A percentile compares a stretch with the other conserved stretches of the same genome.
Evolutionary conservation across 2,888 invertebrate genomes (phyloP).

Genomic region (Abrostola triplasia): DNA sequence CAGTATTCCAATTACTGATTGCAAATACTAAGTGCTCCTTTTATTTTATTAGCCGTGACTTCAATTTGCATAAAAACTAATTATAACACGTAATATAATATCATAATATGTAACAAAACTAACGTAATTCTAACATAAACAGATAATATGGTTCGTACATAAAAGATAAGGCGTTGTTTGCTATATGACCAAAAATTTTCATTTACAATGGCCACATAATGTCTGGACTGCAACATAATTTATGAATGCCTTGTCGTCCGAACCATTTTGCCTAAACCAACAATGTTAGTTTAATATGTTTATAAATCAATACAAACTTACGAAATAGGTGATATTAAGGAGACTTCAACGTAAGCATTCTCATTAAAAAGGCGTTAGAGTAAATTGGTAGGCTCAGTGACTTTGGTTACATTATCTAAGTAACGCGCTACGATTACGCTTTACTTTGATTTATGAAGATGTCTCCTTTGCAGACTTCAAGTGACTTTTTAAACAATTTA

Average conservation of each 20-base stretch:
- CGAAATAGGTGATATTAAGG: background rate
- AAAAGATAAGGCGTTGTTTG: background rate
- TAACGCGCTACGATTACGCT: slow-evolving; percentile 29
- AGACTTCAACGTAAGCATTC: slow-evolving; percentile 2
- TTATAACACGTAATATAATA: too few species aligned
- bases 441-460: slow-evolving; percentile 37
- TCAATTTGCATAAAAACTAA: too few species aligned
- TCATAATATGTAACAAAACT: too few species aligned
- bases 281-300: background rate
- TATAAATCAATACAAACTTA: slow-evolving; percentile 23
- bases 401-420: slow-evolving; percentile 32
- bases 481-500: slow-evolving; percentile 34
- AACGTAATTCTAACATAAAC: background rate
- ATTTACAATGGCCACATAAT: background rate
- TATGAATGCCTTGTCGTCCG: background rate
- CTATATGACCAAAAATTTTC: background rate
- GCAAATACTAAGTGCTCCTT: too few species aligned
- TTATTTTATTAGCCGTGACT: too few species aligned
- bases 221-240: background rate
- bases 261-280: slow-evolving; percentile 1
- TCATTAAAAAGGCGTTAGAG: slow-evolving; percentile 30
- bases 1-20: too few species aligned
- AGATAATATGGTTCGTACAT: background rate
- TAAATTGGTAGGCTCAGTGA: slow-evolving; percentile 26
- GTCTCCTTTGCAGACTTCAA: slow-evolving; percentile 10